These are phyloP conservation scores for Anoplolepis gracilipes DNA, from an alignment of 1,140 invertebrate genomes.

Conservation along the genomic window DNA sequence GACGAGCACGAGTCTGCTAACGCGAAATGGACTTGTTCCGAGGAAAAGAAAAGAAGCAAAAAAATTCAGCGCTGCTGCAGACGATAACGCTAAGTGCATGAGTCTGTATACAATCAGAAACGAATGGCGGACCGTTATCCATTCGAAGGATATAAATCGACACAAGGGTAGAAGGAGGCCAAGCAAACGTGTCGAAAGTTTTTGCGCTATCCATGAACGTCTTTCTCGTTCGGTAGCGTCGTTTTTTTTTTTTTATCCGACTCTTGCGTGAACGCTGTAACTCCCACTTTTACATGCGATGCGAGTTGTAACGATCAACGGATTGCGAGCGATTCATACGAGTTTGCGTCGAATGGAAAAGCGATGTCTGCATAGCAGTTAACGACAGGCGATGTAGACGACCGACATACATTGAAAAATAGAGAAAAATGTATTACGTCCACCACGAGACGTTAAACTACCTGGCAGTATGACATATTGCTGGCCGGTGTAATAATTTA, in stretches of 20 bases:
- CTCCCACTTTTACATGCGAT: conserved; percentile 40
- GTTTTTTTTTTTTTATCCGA: conserved; percentile 34
- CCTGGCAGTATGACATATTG: conserved; percentile 37
- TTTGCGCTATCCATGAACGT: conserved; percentile 48
- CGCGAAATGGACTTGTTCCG: not conserved
- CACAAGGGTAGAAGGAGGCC: conserved; percentile 10
- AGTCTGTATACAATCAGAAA: conserved; percentile 51
- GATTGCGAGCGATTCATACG: conserved; percentile 26
- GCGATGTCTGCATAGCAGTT: conserved; percentile 30
- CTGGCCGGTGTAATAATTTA: conserved; percentile 42
- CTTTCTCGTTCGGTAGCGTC: conserved; percentile 14
- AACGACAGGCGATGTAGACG: conserved; percentile 39
- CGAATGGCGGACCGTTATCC: conserved; percentile 35
- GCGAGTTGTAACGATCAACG: conserved; percentile 40
- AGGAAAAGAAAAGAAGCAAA: not conserved
- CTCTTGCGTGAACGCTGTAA: conserved; percentile 22
- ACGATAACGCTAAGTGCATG: conserved; percentile 6
- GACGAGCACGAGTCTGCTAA: not conserved
- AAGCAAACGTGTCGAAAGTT: conserved; percentile 46
- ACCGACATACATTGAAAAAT: not conserved
- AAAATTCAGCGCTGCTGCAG: conserved; percentile 9
- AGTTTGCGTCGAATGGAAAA: conserved; percentile 41
- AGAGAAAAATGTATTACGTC: conserved; percentile 54
- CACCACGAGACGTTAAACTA: conserved; percentile 48
- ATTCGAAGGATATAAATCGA: conserved; percentile 51